These are phyloP conservation scores for Aegotheles bennettii DNA, from an alignment of 2,113 vertebrate genomes.

Conservation along the genomic window DNA sequence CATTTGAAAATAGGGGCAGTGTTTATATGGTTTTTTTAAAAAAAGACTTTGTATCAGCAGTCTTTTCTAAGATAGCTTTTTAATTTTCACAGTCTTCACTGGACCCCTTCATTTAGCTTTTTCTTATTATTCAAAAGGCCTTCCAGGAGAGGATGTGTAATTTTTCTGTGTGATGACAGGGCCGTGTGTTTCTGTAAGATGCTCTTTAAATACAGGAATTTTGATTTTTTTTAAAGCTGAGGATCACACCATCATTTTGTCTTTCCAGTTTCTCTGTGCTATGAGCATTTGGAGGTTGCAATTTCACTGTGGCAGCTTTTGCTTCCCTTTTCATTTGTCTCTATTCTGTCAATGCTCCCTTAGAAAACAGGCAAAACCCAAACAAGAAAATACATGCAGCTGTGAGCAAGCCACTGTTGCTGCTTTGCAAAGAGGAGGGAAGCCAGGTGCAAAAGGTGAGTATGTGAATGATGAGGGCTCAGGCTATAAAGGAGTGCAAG, in stretches of 20 bases:
- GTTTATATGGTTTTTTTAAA: background rate
- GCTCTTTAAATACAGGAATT: background rate
- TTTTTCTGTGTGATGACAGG: background rate
- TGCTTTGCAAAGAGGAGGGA: background rate
- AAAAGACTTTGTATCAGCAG: background rate
- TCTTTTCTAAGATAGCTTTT: background rate
- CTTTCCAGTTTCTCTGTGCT: background rate
- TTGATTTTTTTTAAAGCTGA: background rate
- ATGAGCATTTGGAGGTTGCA: background rate
- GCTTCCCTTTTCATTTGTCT: background rate
- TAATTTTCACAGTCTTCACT: background rate
- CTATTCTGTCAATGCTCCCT: background rate
- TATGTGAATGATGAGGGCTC: accelerated
- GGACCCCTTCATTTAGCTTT: background rate
- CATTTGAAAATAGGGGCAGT: background rate
- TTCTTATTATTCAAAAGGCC: background rate
- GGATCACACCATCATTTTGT: background rate
- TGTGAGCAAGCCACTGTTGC: background rate
- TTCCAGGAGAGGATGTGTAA: background rate
- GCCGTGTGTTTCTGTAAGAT: background rate
- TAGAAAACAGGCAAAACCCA: background rate
- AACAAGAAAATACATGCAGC: background rate
- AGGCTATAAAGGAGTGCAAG: accelerated
- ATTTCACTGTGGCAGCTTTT: background rate
- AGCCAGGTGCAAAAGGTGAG: background rate